Conservation (phyloP, 2,113 vertebrate genomes). For the Rousettus leschenaultii region DNA sequence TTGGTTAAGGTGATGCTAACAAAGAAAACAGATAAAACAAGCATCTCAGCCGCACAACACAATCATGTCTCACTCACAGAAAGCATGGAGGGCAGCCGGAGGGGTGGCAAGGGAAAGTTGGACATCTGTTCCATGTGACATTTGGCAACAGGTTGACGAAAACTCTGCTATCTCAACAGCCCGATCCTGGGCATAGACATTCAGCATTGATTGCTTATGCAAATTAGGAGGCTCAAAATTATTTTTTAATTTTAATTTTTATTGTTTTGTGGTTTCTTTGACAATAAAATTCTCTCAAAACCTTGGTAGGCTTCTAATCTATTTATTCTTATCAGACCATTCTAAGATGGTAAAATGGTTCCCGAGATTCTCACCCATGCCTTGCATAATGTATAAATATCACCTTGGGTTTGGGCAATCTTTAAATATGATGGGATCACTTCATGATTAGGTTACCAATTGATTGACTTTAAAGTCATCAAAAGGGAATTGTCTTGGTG, state of each 20-base stretch:
- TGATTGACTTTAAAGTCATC: neutral
- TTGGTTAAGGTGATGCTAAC: neutral
- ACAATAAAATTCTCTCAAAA: neutral
- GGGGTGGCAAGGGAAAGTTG: rapidly evolving
- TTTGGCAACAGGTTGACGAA: neutral
- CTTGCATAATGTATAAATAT: neutral
- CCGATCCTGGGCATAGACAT: neutral
- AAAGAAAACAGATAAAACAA: neutral
- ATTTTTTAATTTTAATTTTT: neutral
- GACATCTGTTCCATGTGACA: neutral
- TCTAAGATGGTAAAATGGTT: neutral
- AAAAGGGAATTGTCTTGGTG: neutral
- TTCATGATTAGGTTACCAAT: neutral
- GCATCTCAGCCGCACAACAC: neutral
- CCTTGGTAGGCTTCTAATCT: neutral
- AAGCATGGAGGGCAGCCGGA: neutral
- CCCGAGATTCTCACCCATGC: neutral
- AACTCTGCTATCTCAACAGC: neutral
- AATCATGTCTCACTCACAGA: neutral
- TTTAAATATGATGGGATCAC: neutral
- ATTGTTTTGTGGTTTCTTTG: neutral
- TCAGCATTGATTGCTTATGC: neutral
- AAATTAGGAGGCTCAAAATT: neutral
- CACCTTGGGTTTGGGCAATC: neutral
- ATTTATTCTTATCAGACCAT: neutral